phyloP scores from a whole-genome alignment of 23 tunicate species.

The Ascidia mentula region DNA sequence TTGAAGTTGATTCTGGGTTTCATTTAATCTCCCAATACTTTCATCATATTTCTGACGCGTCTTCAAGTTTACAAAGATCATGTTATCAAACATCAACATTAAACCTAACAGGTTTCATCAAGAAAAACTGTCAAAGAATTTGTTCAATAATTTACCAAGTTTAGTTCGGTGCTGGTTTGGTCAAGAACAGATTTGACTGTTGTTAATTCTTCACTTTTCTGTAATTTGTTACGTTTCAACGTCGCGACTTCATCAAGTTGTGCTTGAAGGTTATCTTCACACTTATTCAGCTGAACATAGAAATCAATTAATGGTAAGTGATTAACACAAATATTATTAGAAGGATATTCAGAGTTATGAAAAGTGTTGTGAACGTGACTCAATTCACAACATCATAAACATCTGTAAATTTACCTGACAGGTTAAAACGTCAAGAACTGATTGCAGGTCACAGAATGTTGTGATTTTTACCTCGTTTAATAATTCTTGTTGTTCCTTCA shows the following conservation, averaged over 20 bases:
- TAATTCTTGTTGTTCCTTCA: slow-evolving; percentile 66
- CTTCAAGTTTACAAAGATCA: slow-evolving; percentile 9
- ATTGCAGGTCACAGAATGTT: too few relatives aligned
- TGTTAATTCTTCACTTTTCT: slow-evolving; percentile 48
- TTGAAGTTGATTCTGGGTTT: slow-evolving; percentile 61
- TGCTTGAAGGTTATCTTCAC: slow-evolving; percentile 60
- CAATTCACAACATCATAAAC: too few relatives aligned
- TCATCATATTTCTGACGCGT: slow-evolving; percentile 60
- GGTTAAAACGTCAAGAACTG: too few relatives aligned
- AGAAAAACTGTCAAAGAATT: background rate
- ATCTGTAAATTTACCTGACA: too few relatives aligned
- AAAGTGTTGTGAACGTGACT: too few relatives aligned
- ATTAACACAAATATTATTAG: too few relatives aligned
- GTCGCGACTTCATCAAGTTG: slow-evolving; percentile 56
- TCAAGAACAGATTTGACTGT: slow-evolving; percentile 51
- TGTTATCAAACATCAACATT: too few relatives aligned
- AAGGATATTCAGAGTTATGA: too few relatives aligned
- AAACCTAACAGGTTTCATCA: too few relatives aligned
- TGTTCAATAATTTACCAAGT: slow-evolving; percentile 17
- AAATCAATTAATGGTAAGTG: background rate
- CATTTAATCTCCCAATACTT: slow-evolving; percentile 31
- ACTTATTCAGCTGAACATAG: slow-evolving; percentile 46
- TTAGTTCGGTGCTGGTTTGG: slow-evolving; percentile 32
- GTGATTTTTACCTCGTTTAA: slow-evolving; percentile 45
- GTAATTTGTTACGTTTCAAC: slow-evolving; percentile 47